Conservation (phyloP, 2,888 invertebrate species). For the Trypoxylon attenuatum region DNA sequence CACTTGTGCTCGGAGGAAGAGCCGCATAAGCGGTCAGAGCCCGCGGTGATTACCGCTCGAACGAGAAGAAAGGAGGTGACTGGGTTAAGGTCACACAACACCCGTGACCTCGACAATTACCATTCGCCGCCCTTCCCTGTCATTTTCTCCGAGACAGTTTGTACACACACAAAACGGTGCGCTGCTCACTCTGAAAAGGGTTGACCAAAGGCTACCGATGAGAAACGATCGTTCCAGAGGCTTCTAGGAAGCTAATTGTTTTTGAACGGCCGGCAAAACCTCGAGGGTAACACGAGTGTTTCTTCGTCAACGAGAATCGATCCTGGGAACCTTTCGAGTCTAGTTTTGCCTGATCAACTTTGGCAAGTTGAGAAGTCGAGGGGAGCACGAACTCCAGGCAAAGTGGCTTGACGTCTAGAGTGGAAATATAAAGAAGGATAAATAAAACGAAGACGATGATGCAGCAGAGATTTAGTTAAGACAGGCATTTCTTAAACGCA, state of each 20-base stretch:
- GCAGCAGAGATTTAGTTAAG: too few species aligned
- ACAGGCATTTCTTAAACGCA: too few species aligned
- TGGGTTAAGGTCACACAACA: slow-evolving; percentile 55
- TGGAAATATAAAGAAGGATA: too few species aligned
- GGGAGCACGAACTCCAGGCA: too few species aligned
- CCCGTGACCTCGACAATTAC: slow-evolving; percentile 59
- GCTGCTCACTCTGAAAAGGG: slow-evolving; percentile 51
- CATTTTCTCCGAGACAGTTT: slow-evolving; percentile 45
- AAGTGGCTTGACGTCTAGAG: too few species aligned
- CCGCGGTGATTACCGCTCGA: slow-evolving; percentile 38
- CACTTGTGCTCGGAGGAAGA: slow-evolving; percentile 18
- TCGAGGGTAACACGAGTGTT: slow-evolving; percentile 1
- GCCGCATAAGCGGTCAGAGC: slow-evolving; percentile 22
- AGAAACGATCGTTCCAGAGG: slow-evolving; percentile 46
- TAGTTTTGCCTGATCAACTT: too few species aligned
- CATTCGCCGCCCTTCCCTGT: slow-evolving; percentile 47
- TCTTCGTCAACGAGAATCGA: not conserved
- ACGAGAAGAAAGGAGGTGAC: slow-evolving; percentile 51
- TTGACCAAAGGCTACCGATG: slow-evolving; percentile 19
- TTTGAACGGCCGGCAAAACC: slow-evolving; percentile 25
- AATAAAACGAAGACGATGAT: too few species aligned
- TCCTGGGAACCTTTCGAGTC: too few species aligned
- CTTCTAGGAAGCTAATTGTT: slow-evolving; percentile 57
- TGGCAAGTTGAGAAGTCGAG: too few species aligned
- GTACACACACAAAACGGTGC: slow-evolving; percentile 51